Evolutionary conservation across 1,140 invertebrate species (phyloP).

Genomic region (Parapsyche elsis): DNA sequence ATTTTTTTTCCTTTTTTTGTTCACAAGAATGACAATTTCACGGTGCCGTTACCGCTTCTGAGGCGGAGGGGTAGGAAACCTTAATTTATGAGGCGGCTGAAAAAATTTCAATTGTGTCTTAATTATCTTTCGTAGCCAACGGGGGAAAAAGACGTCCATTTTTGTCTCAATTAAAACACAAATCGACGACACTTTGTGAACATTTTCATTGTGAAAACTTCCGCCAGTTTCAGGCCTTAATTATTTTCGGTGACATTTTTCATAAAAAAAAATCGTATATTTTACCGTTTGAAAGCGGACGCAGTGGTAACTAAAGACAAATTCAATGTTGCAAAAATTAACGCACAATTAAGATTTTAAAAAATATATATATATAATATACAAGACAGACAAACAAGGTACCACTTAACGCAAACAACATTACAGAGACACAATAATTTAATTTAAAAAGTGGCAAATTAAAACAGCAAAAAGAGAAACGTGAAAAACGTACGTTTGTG

Average conservation of each 20-base stretch:
- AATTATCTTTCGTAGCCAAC: conserved; percentile 11
- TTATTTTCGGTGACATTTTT: conserved; percentile 3
- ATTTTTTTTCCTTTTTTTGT: too few species aligned
- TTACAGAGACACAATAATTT: too few species aligned
- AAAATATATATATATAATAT: too few species aligned
- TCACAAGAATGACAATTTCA: too few species aligned
- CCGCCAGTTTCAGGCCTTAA: not conserved
- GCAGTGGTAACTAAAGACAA: not conserved
- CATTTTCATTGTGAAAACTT: not conserved
- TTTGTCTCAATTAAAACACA: conserved; percentile 22
- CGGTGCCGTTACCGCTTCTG: too few species aligned
- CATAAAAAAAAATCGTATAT: not conserved
- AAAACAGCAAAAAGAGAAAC: too few species aligned
- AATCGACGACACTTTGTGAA: conserved; percentile 9
- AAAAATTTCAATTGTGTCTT: conserved; percentile 30
- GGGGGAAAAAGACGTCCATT: not conserved
- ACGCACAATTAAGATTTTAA: not conserved
- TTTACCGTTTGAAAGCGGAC: not conserved
- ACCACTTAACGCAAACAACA: too few species aligned
- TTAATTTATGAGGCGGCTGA: not conserved
- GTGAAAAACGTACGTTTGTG: too few species aligned
- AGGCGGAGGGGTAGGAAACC: not conserved
- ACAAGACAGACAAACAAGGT: too few species aligned
- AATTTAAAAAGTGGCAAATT: too few species aligned
- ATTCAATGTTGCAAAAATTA: not conserved